phyloP scores from a whole-genome alignment of 2,888 invertebrate species.

The Philhelius pedissequus region DNA sequence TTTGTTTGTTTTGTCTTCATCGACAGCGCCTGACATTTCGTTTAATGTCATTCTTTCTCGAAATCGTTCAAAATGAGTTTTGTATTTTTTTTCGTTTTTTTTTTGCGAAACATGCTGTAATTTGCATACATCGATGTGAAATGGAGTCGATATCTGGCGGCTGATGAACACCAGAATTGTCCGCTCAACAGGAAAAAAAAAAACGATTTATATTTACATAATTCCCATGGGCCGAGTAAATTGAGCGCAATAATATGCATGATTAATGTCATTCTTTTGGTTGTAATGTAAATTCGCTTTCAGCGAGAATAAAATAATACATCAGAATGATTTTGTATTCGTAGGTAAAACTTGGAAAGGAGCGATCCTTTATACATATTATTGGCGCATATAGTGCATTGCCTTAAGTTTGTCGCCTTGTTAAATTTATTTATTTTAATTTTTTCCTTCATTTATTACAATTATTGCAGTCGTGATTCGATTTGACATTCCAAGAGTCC shows the following conservation, averaged over 20 bases:
- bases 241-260: conserved; percentile 65
- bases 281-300: conserved; percentile 60
- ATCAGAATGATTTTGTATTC: not conserved
- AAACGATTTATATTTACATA: conserved; percentile 52
- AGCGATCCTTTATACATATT: not conserved
- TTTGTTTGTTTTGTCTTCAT: conserved; percentile 13
- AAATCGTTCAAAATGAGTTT: conserved; percentile 35
- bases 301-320: conserved; percentile 28
- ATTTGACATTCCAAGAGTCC: too few species aligned
- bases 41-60: conserved; percentile 52
- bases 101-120: conserved; percentile 43
- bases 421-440: too few species aligned
- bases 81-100: not conserved
- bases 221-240: conserved; percentile 57
- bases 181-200: conserved; percentile 9
- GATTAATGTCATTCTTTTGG: conserved; percentile 66
- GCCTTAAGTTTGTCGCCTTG: not conserved
- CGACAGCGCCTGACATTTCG: conserved; percentile 29
- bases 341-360: not conserved
- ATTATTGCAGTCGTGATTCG: too few species aligned
- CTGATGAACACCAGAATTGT: conserved; percentile 25
- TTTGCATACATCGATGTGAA: conserved; percentile 64
- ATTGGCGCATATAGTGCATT: too few species aligned
- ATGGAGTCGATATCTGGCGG: conserved; percentile 35
- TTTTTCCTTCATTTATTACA: too few species aligned